Evolutionary conservation across 2,888 invertebrate species (phyloP), one percentile per base, ranked within the genome.

Genomic region (Metallyticus violacea): DNA sequence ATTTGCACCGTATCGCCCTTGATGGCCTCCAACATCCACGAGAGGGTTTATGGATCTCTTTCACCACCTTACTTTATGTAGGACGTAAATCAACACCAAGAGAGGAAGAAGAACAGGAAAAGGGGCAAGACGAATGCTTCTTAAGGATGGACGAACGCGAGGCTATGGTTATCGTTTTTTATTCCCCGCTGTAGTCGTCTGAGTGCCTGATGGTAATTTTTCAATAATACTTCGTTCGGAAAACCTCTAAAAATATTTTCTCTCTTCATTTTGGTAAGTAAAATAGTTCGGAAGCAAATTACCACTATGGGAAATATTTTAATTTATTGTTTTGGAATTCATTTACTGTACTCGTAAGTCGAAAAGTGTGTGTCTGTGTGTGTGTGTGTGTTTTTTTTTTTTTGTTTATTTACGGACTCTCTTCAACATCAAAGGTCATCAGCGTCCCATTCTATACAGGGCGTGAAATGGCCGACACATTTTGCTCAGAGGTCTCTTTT

Each of bases 21-120:
- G 82, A 82, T 82, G 62, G 26, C 76, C 26, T 62, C 76, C 29
- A 40, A 76, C 76, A 76, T 40, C n/a, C 26, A n/a, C 81, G 30
- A n/a, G 25, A 81, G 7, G 40, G 81, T 81, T 81, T 81, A 81
- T 81, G 26, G 81, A 26, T 22, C 82, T 82, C 76, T 82, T 62
- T 82, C 62, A 27, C 76, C 82, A 62, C 62, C 62, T 82, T 76
- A 15, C 76, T 82, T 82, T 82, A 82, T 82, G 82, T 82, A 82
- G 76, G 82, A 40, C 82, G 82, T 82, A 82, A 82, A 82, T 82
- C 82, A 82, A 76, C 82, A 76, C 82, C 40, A 26, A 62, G 82
- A 76, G 76, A 82, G 26, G 82, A 40, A 76, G 62, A 25, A 40
- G 30, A 30, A 81, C 25, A 40, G 25, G 28, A 40, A 40, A 80